Conservation (phyloP, 2,888 invertebrate species). For the Chrysolina haemoptera region DNA sequence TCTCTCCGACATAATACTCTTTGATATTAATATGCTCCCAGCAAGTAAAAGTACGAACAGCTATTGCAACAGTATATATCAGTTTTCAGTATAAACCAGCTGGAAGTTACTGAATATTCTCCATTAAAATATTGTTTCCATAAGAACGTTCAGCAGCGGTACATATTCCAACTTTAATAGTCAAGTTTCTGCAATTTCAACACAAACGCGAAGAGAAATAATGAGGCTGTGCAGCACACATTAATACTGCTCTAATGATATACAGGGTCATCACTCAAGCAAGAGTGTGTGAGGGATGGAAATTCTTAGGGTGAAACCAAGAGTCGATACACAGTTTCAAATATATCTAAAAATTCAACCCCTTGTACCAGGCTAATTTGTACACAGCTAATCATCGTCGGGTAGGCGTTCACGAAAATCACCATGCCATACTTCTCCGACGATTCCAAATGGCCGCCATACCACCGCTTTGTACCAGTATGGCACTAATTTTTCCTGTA, state of each 20-base stretch:
- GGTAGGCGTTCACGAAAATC: too few relatives aligned
- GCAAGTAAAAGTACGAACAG: slow-evolving; percentile 23
- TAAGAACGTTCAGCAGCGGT: slow-evolving; percentile 15
- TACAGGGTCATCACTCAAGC: background rate
- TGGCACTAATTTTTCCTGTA: too few relatives aligned
- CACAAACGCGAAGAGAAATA: slow-evolving; percentile 32
- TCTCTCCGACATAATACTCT: background rate
- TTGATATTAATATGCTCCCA: slow-evolving; percentile 34
- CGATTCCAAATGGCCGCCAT: too few relatives aligned
- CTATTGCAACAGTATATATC: slow-evolving; percentile 6
- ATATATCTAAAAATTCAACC: too few relatives aligned
- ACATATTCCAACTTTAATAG: slow-evolving; percentile 37
- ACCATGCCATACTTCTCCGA: too few relatives aligned
- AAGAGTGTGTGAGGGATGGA: too few relatives aligned
- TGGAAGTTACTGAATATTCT: slow-evolving; percentile 27
- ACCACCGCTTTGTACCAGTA: too few relatives aligned
- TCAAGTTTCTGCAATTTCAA: slow-evolving; percentile 21
- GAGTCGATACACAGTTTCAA: too few relatives aligned
- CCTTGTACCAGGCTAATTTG: too few relatives aligned
- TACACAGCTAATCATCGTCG: too few relatives aligned
- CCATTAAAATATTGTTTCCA: slow-evolving; percentile 36
- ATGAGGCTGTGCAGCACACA: slow-evolving; percentile 13
- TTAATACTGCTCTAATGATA: background rate
- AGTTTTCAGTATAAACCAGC: slow-evolving; percentile 4
- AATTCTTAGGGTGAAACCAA: too few relatives aligned